These are phyloP conservation scores for Icerya purchasi DNA, from an alignment of 2,888 invertebrate species.

Conservation along the genomic window DNA sequence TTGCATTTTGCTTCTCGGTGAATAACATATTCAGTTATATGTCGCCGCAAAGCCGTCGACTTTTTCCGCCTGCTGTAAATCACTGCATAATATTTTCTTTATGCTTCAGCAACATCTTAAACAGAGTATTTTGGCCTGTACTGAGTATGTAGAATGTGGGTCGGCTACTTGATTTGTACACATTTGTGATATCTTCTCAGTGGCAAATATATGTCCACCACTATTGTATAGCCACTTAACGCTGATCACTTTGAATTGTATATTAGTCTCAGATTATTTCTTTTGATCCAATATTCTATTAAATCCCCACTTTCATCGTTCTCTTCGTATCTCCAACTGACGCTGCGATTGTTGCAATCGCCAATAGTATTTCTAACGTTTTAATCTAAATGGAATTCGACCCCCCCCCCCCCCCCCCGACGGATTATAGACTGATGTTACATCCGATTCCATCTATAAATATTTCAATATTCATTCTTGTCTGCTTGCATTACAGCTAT, in stretches of 20 bases:
- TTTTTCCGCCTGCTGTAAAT: no score
- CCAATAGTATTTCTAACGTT: background rate
- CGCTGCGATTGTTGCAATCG: background rate
- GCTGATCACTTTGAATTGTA: background rate
- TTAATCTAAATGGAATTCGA: background rate
- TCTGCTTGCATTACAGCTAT: background rate
- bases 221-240: no score
- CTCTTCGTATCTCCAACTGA: no score
- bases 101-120: no score
- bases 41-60: no score
- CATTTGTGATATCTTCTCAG: background rate
- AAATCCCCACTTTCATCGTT: background rate
- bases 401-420: background rate
- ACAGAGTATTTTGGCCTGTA: no score
- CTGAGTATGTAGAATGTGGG: background rate
- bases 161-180: background rate
- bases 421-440: background rate
- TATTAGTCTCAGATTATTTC: background rate
- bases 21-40: no score
- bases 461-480: background rate
- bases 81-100: no score
- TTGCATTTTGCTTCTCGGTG: no score
- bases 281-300: background rate
- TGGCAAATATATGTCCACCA: background rate
- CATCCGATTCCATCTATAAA: background rate